These are phyloP conservation scores for Cygnus atratus DNA, from an alignment of 2,113 vertebrate species.

Conservation along the genomic window DNA sequence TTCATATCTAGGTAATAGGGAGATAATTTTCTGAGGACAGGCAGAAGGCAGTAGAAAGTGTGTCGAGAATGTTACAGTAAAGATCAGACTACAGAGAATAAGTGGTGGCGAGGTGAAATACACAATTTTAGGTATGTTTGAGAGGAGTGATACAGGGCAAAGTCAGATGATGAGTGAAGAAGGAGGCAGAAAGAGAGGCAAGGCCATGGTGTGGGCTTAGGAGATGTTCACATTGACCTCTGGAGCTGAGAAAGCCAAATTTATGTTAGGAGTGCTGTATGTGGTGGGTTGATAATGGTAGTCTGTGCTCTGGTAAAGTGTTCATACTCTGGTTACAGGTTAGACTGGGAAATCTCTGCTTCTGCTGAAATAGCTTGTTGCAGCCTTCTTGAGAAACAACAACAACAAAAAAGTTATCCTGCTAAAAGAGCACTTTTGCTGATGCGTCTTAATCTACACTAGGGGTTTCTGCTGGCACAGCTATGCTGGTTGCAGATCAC, in stretches of 20 bases:
- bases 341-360: background rate
- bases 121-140: background rate
- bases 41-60: background rate
- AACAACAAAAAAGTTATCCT: background rate
- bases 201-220: background rate
- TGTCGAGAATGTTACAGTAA: background rate
- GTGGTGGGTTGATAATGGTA: background rate
- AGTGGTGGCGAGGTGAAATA: background rate
- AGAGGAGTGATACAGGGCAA: background rate
- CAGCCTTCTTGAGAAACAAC: background rate
- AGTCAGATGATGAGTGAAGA: background rate
- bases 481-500: conserved; percentile 30
- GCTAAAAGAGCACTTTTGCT: conserved; percentile 36
- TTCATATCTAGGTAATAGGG: background rate
- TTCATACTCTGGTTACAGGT: background rate
- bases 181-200: background rate
- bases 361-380: background rate
- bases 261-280: background rate
- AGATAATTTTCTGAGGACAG: background rate
- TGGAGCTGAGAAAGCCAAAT: background rate
- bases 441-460: conserved; percentile 28
- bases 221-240: background rate
- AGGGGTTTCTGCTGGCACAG: conserved; percentile 50
- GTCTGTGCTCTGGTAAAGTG: background rate
- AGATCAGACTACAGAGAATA: background rate